Conservation (phyloP, 2,888 invertebrate species). For the Metallyticus violacea region DNA sequence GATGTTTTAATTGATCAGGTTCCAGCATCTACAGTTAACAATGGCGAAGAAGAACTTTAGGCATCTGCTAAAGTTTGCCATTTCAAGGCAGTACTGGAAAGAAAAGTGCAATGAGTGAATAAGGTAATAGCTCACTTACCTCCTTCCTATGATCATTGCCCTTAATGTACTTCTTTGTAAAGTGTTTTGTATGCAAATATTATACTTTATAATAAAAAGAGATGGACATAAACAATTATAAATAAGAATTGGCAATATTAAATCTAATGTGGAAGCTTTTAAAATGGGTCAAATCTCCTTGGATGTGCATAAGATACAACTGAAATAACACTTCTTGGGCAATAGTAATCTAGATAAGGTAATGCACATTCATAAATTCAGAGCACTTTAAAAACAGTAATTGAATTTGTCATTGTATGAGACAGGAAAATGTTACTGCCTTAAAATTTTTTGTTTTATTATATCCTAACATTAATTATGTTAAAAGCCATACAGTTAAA, state of each 20-base stretch:
- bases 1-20: conserved; percentile 38
- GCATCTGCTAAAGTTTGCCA: background rate
- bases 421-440: background rate
- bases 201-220: background rate
- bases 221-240: background rate
- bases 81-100: background rate
- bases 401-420: background rate
- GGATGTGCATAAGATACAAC: background rate
- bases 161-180: background rate
- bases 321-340: background rate
- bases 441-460: background rate
- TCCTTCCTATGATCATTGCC: background rate
- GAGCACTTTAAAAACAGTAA: background rate
- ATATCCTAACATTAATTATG: background rate
- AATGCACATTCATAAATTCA: background rate
- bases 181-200: background rate
- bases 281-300: background rate
- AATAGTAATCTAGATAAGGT: background rate
- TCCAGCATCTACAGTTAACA: conserved; percentile 29
- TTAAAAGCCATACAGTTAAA: background rate
- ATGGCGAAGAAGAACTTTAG: conserved; percentile 29
- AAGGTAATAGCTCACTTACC: background rate
- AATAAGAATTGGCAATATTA: background rate
- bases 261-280: background rate
- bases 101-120: background rate